phyloP scores from a whole-genome alignment of 2,797 vertebrate genomes.

The Novumbra hubbsi region DNA sequence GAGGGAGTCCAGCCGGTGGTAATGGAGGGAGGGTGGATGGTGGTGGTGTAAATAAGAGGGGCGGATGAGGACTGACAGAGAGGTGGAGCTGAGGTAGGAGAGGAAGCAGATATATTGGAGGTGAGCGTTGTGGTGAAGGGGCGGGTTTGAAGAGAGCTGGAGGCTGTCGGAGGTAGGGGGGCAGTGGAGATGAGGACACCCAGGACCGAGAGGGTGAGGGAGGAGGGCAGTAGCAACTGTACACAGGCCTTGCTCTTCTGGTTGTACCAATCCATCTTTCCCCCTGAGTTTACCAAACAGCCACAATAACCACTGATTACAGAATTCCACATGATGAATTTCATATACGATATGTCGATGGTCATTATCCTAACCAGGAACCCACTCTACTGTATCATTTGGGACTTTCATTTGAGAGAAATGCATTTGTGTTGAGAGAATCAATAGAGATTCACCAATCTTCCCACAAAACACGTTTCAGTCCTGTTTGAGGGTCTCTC shows the following conservation, averaged over 20 bases:
- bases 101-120: not conserved
- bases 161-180: constrained; percentile 25
- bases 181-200: constrained; percentile 15
- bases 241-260: constrained; percentile 41
- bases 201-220: constrained; percentile 26
- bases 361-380: no score
- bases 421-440: not conserved
- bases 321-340: no score
- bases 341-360: no score
- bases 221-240: constrained; percentile 33
- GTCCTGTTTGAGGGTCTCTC: not conserved
- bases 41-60: not conserved
- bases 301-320: no score
- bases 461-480: not conserved
- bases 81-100: not conserved
- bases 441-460: not conserved
- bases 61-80: not conserved
- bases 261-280: constrained; percentile 50
- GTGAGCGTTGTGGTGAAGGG: not conserved
- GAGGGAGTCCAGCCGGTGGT: not conserved
- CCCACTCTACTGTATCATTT: not conserved
- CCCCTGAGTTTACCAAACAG: constrained; percentile 7
- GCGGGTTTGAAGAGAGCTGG: not conserved
- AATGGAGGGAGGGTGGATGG: constrained; percentile 8
- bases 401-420: not conserved